Evolutionary conservation across 2,888 invertebrate genomes (phyloP).

Genomic region (Brenthis daphne): DNA sequence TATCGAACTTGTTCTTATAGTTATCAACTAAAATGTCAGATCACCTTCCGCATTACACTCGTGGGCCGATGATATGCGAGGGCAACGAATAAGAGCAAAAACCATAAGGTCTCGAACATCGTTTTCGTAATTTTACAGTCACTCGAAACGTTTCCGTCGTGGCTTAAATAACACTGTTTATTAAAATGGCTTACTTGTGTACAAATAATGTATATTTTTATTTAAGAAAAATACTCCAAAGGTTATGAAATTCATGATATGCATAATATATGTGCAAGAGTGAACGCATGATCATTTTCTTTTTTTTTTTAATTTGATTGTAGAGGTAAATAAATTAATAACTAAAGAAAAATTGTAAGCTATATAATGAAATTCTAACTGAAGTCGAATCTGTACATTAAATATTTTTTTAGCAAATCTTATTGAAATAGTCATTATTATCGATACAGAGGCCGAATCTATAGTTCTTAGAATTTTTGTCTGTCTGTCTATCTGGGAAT

Average conservation of each 20-base stretch:
- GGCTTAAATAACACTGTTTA: slow-evolving; percentile 25
- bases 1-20: slow-evolving; percentile 18
- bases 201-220: background rate
- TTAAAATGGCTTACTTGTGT: slow-evolving; percentile 9
- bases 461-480: too few species aligned
- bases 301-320: too few species aligned
- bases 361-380: too few species aligned
- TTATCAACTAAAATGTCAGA: slow-evolving; percentile 38
- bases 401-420: too few species aligned
- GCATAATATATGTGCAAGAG: too few species aligned
- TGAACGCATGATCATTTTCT: too few species aligned
- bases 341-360: too few species aligned
- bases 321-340: too few species aligned
- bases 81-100: slow-evolving; percentile 42
- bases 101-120: slow-evolving; percentile 36
- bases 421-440: too few species aligned
- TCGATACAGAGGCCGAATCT: too few species aligned
- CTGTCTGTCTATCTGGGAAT: too few species aligned
- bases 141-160: slow-evolving; percentile 19
- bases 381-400: too few species aligned
- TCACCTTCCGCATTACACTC: slow-evolving; percentile 39
- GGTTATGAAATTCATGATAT: background rate
- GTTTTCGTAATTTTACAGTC: slow-evolving; percentile 34
- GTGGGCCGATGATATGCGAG: slow-evolving; percentile 37
- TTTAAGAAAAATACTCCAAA: slow-evolving; percentile 1